Percentiles rank a stretch among this genome's conserved stretches.
Conservation (phyloP, 2,797 vertebrate genomes). For the Geotrypetes seraphini region DNA sequence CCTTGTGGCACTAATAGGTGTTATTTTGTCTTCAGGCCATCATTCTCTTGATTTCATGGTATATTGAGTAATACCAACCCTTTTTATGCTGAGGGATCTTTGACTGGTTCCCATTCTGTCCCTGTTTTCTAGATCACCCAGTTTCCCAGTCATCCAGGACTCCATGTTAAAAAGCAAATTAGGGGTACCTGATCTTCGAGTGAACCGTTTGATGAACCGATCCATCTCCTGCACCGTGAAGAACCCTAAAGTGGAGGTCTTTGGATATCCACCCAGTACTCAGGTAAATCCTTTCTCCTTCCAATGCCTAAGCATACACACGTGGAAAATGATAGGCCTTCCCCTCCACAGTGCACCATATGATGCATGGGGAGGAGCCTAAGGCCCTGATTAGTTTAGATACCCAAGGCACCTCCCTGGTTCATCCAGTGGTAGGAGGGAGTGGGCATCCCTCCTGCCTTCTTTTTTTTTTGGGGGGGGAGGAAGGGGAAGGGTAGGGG, state of each 20-base stretch:
- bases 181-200: constrained; percentile 76
- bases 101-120: not conserved
- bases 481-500: no score
- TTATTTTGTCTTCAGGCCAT: no score
- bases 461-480: no score
- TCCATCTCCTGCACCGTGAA: constrained; percentile 94
- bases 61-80: not conserved
- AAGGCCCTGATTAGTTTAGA: no score
- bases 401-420: no score
- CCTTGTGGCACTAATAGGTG: no score
- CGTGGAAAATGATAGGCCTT: no score
- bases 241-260: constrained; percentile 91
- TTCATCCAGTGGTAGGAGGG: no score
- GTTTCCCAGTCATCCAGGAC: constrained; percentile 93
- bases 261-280: constrained; percentile 79
- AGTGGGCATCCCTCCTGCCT: no score
- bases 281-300: constrained; percentile 75
- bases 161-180: constrained; percentile 89
- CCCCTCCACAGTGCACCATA: no score
- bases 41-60: not conserved
- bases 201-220: constrained; percentile 92
- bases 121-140: constrained; percentile 71
- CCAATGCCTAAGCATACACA: no score
- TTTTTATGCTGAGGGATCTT: not conserved
- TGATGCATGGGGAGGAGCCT: no score